Percentiles rank a stretch among this genome's conserved stretches.
Evolutionary conservation across 2,888 invertebrate species (phyloP).

Genomic region (Megalurothrips usitatus): DNA sequence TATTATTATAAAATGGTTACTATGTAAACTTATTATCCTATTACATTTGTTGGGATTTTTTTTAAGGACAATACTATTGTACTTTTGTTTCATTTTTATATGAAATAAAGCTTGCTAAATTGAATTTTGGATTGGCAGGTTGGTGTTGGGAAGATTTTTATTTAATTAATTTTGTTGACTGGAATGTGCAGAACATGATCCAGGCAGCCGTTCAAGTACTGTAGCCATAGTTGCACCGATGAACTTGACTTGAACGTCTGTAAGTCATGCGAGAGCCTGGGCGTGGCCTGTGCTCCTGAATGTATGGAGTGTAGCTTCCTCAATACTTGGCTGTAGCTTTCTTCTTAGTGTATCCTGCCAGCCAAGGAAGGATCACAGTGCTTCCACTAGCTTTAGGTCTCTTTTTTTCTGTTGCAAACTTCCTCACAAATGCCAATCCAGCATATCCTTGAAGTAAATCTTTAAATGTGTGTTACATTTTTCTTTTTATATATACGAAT

Average conservation of each 20-base stretch:
- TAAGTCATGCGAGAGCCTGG: constrained; percentile 15
- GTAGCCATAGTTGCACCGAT: constrained; percentile 3
- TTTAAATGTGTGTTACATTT: constrained; percentile 25
- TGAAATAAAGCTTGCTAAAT: constrained; percentile 25
- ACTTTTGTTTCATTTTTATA: constrained; percentile 23
- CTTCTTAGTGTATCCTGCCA: constrained; percentile 20
- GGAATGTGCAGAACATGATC: constrained; percentile 22
- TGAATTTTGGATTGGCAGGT: constrained; percentile 24
- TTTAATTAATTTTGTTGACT: constrained; percentile 25
- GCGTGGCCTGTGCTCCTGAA: constrained; percentile 15
- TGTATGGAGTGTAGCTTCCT: constrained; percentile 16
- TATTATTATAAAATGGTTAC: constrained; percentile 18
- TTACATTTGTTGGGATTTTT: constrained; percentile 25
- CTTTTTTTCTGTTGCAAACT: constrained; percentile 19
- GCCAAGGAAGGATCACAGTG: constrained; percentile 21
- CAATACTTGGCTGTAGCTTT: constrained; percentile 6
- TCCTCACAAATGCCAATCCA: constrained; percentile 24
- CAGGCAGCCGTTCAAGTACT: constrained; percentile 17
- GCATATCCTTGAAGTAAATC: constrained; percentile 25
- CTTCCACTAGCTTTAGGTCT: constrained; percentile 26
- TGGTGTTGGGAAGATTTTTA: constrained; percentile 26
- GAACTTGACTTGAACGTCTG: constrained; percentile 13
- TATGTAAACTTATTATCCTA: constrained; percentile 25
- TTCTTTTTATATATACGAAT: constrained; percentile 9
- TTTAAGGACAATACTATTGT: constrained; percentile 26